Evolutionary conservation across 1,140 invertebrate genomes (phyloP).

Genomic region (Cydia strobilella): DNA sequence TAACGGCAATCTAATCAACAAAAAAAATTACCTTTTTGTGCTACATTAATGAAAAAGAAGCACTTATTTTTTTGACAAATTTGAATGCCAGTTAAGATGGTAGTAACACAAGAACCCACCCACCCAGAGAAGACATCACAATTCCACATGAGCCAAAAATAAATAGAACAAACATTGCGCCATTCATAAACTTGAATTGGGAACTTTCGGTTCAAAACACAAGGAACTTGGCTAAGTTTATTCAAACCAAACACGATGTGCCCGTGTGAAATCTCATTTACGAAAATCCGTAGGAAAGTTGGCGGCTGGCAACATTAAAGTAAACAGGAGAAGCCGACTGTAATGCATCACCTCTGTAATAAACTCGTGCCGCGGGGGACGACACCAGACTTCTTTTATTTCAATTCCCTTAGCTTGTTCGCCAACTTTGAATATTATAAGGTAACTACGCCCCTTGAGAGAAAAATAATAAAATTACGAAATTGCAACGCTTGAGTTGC

Average conservation of each 20-base stretch:
- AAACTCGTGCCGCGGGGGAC: slow-evolving; percentile 52
- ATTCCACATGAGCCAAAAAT: background rate
- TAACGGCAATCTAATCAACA: too few relatives aligned
- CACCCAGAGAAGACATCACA: background rate
- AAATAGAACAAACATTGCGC: slow-evolving; percentile 24
- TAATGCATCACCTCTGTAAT: slow-evolving; percentile 56
- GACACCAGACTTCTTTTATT: slow-evolving; percentile 60
- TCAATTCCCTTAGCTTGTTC: slow-evolving; percentile 54
- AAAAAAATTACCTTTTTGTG: too few relatives aligned
- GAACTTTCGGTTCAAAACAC: slow-evolving; percentile 38
- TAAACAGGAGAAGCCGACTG: slow-evolving; percentile 49
- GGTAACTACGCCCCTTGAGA: slow-evolving; percentile 41
- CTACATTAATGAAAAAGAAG: too few relatives aligned
- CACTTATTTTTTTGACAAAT: background rate
- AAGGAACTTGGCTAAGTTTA: slow-evolving; percentile 47
- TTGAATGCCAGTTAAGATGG: background rate
- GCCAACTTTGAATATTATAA: slow-evolving; percentile 60
- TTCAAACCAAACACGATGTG: slow-evolving; percentile 56
- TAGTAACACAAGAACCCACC: background rate
- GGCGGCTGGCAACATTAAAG: slow-evolving; percentile 49
- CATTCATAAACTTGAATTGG: slow-evolving; percentile 29
- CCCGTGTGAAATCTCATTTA: slow-evolving; percentile 60
- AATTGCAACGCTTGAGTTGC: slow-evolving; percentile 11
- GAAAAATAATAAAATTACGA: slow-evolving; percentile 42
- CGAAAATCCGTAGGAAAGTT: slow-evolving; percentile 54